These are phyloP conservation scores for Melieria crassipennis DNA, from an alignment of 2,888 invertebrate species.

Conservation along the genomic window DNA sequence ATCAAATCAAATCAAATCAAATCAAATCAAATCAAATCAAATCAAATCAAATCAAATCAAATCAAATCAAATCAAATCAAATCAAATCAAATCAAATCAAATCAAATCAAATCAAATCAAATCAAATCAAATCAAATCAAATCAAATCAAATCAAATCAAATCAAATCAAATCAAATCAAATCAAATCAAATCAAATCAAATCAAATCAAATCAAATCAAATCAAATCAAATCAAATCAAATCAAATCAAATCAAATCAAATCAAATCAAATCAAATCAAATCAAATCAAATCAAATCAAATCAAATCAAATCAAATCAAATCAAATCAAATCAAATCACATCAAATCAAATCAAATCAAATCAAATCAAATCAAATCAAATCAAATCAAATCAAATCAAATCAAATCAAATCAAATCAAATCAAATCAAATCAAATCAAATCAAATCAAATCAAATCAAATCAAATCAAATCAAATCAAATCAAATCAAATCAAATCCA, in stretches of 20 bases:
- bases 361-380: too few species aligned
- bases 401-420: neutral
- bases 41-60: neutral
- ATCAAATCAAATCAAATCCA: neutral
- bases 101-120: neutral
- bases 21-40: too few species aligned
- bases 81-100: neutral
- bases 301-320: too few species aligned
- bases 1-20: neutral
- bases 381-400: too few species aligned
- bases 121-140: neutral
- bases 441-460: neutral
- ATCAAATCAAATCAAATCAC: too few species aligned
- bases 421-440: neutral
- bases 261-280: conserved; percentile 16
- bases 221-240: neutral
- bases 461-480: neutral
- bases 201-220: neutral
- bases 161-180: neutral
- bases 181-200: neutral
- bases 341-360: too few species aligned
- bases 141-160: conserved; percentile 1
- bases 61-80: neutral
- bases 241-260: neutral
- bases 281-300: conserved; percentile 30